Evolutionary conservation across 2,797 vertebrate species (phyloP).

Genomic region (Psittacula echo): DNA sequence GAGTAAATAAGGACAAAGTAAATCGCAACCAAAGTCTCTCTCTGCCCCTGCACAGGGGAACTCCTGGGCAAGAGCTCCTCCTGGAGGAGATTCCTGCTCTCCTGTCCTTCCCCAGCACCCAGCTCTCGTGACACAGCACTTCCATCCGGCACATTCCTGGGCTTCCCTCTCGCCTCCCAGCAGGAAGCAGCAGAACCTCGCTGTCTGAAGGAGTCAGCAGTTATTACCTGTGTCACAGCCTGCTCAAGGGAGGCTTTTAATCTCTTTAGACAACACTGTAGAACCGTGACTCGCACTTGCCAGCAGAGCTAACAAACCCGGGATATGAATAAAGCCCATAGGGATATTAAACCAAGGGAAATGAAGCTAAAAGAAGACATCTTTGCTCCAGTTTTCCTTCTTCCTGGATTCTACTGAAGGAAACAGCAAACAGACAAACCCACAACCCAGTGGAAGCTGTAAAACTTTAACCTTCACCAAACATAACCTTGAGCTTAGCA

Average conservation of each 20-base stretch:
- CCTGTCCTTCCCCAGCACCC: rapidly evolving
- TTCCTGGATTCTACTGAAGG: not conserved
- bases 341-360: not conserved
- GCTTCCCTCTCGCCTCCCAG: not conserved
- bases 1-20: not conserved
- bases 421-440: not conserved
- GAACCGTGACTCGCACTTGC: not conserved
- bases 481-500: not conserved
- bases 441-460: not conserved
- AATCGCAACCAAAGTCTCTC: not conserved
- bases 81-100: not conserved
- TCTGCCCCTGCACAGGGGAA: not conserved
- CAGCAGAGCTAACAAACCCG: not conserved
- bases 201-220: not conserved
- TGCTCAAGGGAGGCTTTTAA: not conserved
- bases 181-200: not conserved
- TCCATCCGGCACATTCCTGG: rapidly evolving
- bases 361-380: not conserved
- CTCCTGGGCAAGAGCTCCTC: not conserved
- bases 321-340: not conserved
- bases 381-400: not conserved
- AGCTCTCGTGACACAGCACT: rapidly evolving
- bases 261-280: not conserved
- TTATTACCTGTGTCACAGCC: not conserved
- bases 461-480: not conserved